These are phyloP conservation scores for Geotrypetes seraphini DNA, from an alignment of 2,797 vertebrate species.

Conservation along the genomic window DNA sequence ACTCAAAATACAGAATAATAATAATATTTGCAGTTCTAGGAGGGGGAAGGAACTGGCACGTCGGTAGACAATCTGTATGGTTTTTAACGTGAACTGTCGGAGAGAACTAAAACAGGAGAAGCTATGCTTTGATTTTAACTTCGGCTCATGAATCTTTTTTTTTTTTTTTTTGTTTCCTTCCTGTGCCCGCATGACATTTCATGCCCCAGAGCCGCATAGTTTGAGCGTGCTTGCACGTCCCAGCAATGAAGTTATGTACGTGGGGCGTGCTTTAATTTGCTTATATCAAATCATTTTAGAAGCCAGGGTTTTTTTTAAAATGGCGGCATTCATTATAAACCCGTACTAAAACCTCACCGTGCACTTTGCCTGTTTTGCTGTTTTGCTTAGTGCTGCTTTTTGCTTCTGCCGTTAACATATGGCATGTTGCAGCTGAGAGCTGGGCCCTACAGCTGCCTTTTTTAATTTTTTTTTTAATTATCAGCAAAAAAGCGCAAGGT, in stretches of 20 bases:
- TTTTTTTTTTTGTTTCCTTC: too few relatives aligned
- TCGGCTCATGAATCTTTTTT: too few relatives aligned
- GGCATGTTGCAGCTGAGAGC: conserved; percentile 30
- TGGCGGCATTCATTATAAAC: conserved; percentile 48
- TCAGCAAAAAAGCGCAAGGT: conserved; percentile 25
- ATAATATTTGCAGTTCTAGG: neutral
- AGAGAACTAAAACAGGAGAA: too few relatives aligned
- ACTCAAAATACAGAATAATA: too few relatives aligned
- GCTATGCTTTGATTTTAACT: too few relatives aligned
- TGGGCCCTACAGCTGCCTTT: conserved; percentile 12
- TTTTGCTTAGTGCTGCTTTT: conserved; percentile 24
- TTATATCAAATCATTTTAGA: conserved; percentile 35
- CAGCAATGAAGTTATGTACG: conserved; percentile 32
- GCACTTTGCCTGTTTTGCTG: conserved; percentile 21
- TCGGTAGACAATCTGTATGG: too few relatives aligned
- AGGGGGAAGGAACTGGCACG: too few relatives aligned
- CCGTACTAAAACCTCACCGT: conserved; percentile 43
- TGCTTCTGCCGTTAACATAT: conserved; percentile 30
- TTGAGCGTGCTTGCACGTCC: conserved; percentile 14
- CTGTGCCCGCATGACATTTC: conserved; percentile 16
- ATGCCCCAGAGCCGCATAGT: conserved; percentile 8
- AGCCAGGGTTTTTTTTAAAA: conserved; percentile 46
- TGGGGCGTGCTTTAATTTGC: conserved; percentile 39
- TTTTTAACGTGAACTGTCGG: too few relatives aligned
- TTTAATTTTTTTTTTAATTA: too few relatives aligned